Evolutionary conservation across 2,888 invertebrate genomes (phyloP), one percentile per base, ranked within the genome.

Genomic region (Copidosoma aretas): DNA sequence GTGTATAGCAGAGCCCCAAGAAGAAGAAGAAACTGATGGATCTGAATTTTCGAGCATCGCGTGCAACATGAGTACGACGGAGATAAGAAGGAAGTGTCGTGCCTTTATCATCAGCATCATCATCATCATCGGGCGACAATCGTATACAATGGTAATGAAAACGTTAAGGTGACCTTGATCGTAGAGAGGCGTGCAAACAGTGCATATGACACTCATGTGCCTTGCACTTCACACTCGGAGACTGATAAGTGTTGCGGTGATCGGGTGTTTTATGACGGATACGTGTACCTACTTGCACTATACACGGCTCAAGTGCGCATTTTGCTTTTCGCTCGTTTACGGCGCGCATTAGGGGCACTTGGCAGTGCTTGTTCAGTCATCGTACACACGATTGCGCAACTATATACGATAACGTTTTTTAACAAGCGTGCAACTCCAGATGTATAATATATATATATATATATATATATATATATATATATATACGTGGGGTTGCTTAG

Each of bases 61-160:
- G 8, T 32, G 8, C 17, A 46, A 46, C 12, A 46, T 15, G 12
- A 8, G 43, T 8, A 46, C 3, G 12, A 46, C 3, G 17, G 43
- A 46, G 43, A 46, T 14, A 46, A 17, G 43, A 46, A 46, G 43
- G n/a, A n/a, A 46, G 43, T 51, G 63, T 60, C 57, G 24, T 49
- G 61, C 58, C 61, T 67, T 64, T 64, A 67, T n/a, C n/a, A n/a
- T n/a, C n/a, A n/a, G n/a, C n/a, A n/a, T n/a, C n/a, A n/a, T n/a
- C n/a, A n/a, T n/a, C n/a, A n/a, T n/a, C n/a, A n/a, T 69, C 61
- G 58, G 58, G 63, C 60, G 14, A 46, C 43, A 46, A 17, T 15
- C 32, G 32, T 67, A 61, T 51, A 59, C 60, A 68, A 52, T 70
- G 72, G 67, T 70, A 72, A 72, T 72, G 72, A 72, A 72, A 70